Evolutionary conservation across 2,888 invertebrate genomes (phyloP).

Genomic region (Drosophila rubida): DNA sequence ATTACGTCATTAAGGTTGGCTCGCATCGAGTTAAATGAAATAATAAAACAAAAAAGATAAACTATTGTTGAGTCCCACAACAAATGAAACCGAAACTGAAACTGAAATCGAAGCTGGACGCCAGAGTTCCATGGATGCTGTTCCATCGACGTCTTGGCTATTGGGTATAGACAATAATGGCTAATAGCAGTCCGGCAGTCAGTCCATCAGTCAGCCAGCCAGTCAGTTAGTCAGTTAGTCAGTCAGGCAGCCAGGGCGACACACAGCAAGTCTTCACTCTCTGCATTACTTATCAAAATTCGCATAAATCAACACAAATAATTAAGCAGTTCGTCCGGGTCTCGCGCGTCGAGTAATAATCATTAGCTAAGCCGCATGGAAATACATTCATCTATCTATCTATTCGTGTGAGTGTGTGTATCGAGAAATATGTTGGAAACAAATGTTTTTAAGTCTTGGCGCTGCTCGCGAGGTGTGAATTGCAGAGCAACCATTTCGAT

Average conservation of each 20-base stretch:
- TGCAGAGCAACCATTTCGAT: conserved; percentile 11
- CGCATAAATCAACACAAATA: conserved; percentile 78
- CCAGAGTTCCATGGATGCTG: conserved; percentile 9
- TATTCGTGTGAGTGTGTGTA: too few species aligned
- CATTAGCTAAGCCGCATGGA: conserved; percentile 37
- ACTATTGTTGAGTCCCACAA: conserved; percentile 23
- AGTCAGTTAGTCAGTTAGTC: neutral
- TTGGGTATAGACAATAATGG: conserved; percentile 25
- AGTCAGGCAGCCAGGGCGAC: neutral
- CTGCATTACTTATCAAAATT: conserved; percentile 62
- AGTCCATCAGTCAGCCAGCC: neutral
- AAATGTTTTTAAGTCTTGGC: conserved; percentile 20
- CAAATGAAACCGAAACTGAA: conserved; percentile 31
- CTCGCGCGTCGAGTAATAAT: conserved; percentile 41
- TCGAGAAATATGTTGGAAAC: neutral
- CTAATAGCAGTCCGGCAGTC: conserved; percentile 2
- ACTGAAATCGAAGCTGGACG: conserved; percentile 21
- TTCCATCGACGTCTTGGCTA: neutral
- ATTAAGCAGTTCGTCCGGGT: conserved; percentile 58
- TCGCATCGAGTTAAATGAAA: conserved; percentile 21
- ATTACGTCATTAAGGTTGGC: conserved; percentile 71
- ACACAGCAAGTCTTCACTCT: neutral
- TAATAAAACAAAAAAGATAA: conserved; percentile 1
- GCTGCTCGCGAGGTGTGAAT: conserved; percentile 28
- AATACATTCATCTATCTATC: neutral